Conservation (phyloP, 2,888 invertebrate genomes). For the Drosophila macrothrix region DNA sequence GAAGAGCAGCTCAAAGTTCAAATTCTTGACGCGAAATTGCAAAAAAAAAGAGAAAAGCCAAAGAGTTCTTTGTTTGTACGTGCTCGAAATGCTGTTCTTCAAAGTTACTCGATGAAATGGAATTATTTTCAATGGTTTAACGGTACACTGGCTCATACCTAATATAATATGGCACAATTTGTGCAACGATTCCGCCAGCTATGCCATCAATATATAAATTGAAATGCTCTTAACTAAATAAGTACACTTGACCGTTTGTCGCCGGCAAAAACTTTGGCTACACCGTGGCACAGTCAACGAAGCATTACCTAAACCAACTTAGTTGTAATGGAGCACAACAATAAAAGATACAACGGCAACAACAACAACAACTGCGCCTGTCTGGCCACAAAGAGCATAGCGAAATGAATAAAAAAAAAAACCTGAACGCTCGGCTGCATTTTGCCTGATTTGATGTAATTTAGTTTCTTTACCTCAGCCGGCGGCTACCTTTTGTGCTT, state of each 20-base stretch:
- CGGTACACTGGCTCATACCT: background rate
- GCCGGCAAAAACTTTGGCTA: slow-evolving; percentile 35
- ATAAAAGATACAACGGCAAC: slow-evolving; percentile 15
- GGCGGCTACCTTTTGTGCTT: slow-evolving; percentile 40
- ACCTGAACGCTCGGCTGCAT: slow-evolving; percentile 71
- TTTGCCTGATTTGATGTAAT: slow-evolving; percentile 76
- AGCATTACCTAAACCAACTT: slow-evolving; percentile 66
- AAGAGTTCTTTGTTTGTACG: slow-evolving; percentile 1
- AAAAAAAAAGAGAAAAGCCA: background rate
- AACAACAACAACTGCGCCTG: slow-evolving; percentile 49
- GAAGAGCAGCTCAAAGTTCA: slow-evolving; percentile 25
- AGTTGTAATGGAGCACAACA: slow-evolving; percentile 57
- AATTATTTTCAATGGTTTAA: background rate
- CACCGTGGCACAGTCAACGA: slow-evolving; percentile 52
- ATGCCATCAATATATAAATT: slow-evolving; percentile 8
- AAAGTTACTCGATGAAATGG: background rate
- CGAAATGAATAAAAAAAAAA: slow-evolving; percentile 41
- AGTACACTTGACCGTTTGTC: slow-evolving; percentile 32
- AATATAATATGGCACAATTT: background rate
- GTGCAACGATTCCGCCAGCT: background rate
- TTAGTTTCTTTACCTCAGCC: slow-evolving; percentile 56
- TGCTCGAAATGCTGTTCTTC: slow-evolving; percentile 4
- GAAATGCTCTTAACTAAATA: slow-evolving; percentile 18
- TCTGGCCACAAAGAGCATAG: slow-evolving; percentile 73
- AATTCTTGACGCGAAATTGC: slow-evolving; percentile 17